These are phyloP conservation scores for Hippocampus comes DNA, from an alignment of 2,113 vertebrate genomes.

Conservation along the genomic window DNA sequence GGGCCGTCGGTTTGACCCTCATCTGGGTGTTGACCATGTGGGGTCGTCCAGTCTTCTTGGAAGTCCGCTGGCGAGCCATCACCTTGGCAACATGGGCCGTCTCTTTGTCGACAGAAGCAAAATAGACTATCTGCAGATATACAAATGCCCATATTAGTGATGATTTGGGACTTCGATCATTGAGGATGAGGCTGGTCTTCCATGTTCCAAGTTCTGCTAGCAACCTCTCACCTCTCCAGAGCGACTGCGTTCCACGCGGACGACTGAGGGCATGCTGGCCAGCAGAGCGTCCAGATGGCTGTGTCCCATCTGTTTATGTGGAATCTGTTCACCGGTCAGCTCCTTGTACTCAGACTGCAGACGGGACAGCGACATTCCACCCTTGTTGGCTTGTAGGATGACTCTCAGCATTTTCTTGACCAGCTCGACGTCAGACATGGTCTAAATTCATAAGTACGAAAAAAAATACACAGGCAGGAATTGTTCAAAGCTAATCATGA, in stretches of 20 bases:
- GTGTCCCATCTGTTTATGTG: constrained; percentile 84
- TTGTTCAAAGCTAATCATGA: not conserved
- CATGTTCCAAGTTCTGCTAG: too few species aligned
- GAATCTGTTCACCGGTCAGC: constrained; percentile 86
- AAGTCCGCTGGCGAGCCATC: constrained; percentile 84
- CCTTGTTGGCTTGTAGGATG: constrained; percentile 82
- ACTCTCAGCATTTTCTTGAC: constrained; percentile 84
- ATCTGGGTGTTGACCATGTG: constrained; percentile 90
- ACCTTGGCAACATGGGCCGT: constrained; percentile 80
- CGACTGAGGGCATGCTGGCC: constrained; percentile 79
- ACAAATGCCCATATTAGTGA: not conserved
- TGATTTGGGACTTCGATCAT: not conserved
- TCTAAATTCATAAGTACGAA: not conserved
- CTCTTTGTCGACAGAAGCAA: constrained; percentile 76
- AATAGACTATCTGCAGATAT: constrained; percentile 74
- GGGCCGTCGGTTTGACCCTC: constrained; percentile 83
- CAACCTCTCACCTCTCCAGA: constrained; percentile 78
- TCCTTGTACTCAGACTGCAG: constrained; percentile 85
- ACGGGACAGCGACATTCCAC: constrained; percentile 76
- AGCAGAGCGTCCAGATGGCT: constrained; percentile 80
- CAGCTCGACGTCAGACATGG: constrained; percentile 84
- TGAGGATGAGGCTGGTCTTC: too few species aligned
- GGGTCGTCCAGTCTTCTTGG: constrained; percentile 79
- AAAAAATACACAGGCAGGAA: not conserved
- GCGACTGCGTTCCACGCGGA: constrained; percentile 76